Evolutionary conservation across 2,797 vertebrate species (phyloP), one percentile per base, ranked within the genome.

Genomic region (Esox masquinongy): DNA sequence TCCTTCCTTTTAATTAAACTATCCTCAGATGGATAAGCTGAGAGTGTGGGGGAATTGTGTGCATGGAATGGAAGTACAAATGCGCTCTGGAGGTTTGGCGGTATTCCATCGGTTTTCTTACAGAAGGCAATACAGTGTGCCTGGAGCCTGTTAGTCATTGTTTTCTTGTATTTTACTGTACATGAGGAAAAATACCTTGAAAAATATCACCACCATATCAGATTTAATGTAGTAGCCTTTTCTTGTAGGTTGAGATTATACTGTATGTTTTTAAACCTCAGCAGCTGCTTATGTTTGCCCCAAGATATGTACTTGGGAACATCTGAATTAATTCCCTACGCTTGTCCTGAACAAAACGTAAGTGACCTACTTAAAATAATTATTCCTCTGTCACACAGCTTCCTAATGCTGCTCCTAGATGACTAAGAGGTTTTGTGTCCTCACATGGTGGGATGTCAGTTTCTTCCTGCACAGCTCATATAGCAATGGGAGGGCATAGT

Each of bases 361-460:
- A 86, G 84, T 85, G 90, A 90, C 90, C 91, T 88, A 91, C 86
- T 92, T 87, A 86, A 79, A 80, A 84, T 74, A 73, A 69, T 84
- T 86, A 78, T 83, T 82, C 78, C 76, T 78, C 76, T 78, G 76
- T 83, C 29, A 15, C 29, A 15, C 72, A 77, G 69, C 59, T 83
- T 84, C 59, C 71, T 56, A 72, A 49, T 56, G 49, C 66, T 86
- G 82, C 78, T 75, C 74, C 78, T 15, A 22, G 64, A 80, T 80
- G 50, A 68, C 74, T 43, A 29, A 75, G 53, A 26, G 17, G 4
- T 26, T 53, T 24, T 79, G 77, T 71, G 67, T 51, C 43, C 47
- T 34, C 31, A 17, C 34, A 16, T 56, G 63, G 63, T 64, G 72
- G 49, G 53, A 59, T 9, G 34, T 43, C 36, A 24, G 17, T 36